Base-by-base conservation (phyloP, 2,797 vertebrate species). In the Anguilla obscura region DNA sequence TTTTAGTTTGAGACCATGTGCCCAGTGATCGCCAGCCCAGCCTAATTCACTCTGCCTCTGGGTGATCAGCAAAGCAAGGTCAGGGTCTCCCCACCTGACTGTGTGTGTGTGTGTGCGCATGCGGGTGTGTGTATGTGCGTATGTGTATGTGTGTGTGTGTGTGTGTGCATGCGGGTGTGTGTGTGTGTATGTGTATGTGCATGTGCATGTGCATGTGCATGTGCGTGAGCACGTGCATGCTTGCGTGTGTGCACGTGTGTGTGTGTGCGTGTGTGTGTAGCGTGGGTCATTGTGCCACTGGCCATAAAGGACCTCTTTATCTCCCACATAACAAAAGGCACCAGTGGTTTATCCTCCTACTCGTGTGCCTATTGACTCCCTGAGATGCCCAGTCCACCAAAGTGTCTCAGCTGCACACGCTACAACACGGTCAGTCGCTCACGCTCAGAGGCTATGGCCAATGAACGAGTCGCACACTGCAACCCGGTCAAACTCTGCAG, bases 291-390 rank as follows among this genome's bases (percentile, higher is more conserved):
- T 93, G 93, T 91, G 92, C 92, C 90, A 92, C 90, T 92, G 90
- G 90, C 90, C 91, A 92, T 92, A 90, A 92, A 90, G 90, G 69
- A 92, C 54, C 9, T 54, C 54, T 76, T 91, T 91, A 90, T 89
- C 90, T 79, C 91, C 88, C 89, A 90, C 87, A 92, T 91, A 94
- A 40, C 36, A 93, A 90, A 89, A 90, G 93, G 88, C 92, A 91
- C 94, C 90, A 88, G 94, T 92, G 94, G 91, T 90, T 90, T 1
- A 85, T 30, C 14, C 90, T 71, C 88, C 94, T 92, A 92, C 90
- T 94, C 92, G 93, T 93, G 92, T 92, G 92, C 87, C 74, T 92
- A 56, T 88, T 76, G 92, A 93, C 91, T 94, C 94, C 93, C 93
- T 7, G 84, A 86, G 88, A 93, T 27, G 86, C 87, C 16, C 71